These are phyloP conservation scores for Varanus salvator DNA, from an alignment of 2,113 vertebrate species.

Conservation along the genomic window DNA sequence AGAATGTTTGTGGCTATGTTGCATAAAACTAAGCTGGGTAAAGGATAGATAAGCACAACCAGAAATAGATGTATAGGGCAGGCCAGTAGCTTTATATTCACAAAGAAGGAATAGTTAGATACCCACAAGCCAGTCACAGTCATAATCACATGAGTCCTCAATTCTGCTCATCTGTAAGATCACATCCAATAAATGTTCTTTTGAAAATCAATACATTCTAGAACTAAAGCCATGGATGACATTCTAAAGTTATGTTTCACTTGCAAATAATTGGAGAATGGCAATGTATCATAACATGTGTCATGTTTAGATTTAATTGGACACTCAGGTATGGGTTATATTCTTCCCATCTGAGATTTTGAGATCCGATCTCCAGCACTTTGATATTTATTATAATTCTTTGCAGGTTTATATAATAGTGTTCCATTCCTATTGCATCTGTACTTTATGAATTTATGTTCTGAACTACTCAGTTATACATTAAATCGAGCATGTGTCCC, in stretches of 20 bases:
- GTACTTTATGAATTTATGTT: not conserved
- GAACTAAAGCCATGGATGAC: not conserved
- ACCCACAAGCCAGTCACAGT: not conserved
- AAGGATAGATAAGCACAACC: not conserved
- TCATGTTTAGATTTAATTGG: not conserved
- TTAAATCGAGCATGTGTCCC: not conserved
- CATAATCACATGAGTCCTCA: not conserved
- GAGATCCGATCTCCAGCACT: not conserved
- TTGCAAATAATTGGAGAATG: not conserved
- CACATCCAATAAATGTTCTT: not conserved
- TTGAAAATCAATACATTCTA: not conserved
- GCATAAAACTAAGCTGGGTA: not conserved
- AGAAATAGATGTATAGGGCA: not conserved
- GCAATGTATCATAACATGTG: not conserved
- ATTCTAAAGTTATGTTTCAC: not conserved
- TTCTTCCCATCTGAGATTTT: not conserved
- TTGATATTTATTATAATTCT: not conserved
- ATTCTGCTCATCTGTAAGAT: not conserved
- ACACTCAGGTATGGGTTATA: not conserved
- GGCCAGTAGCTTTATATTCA: not conserved
- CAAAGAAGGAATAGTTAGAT: not conserved
- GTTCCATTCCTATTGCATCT: not conserved
- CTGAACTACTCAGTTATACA: not conserved
- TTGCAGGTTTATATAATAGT: not conserved
- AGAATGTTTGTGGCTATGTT: not conserved